Percentiles rank a stretch among this genome's conserved stretches.
phyloP scores from a whole-genome alignment of 2,113 vertebrate genomes.

The Mugil cephalus region DNA sequence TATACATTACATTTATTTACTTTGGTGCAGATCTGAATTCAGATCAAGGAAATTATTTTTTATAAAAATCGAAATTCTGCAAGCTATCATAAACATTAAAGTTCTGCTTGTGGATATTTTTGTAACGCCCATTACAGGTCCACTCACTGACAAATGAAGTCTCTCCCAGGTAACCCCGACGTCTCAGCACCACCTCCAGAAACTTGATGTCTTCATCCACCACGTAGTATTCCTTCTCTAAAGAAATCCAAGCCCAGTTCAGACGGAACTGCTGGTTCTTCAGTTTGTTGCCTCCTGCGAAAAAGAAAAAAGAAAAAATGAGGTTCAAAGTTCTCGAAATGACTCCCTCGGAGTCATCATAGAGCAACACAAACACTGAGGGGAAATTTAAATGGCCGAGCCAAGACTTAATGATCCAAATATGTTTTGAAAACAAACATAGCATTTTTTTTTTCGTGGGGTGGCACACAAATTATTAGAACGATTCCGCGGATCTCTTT shows the following conservation, averaged over 20 bases:
- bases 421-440: conserved; percentile 5
- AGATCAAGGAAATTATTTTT: not conserved
- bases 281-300: conserved; percentile 93
- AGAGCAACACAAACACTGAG: not conserved
- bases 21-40: not conserved
- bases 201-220: conserved; percentile 93
- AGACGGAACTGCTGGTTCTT: conserved; percentile 92
- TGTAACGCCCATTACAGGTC: not conserved
- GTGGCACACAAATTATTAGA: conserved; percentile 11
- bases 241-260: conserved; percentile 97
- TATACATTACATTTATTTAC: not conserved
- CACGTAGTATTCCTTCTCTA: conserved; percentile 91
- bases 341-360: not conserved
- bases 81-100: too few species aligned
- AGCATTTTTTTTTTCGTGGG: conserved; percentile 20
- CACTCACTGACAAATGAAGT: conserved; percentile 96
- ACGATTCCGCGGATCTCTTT: conserved; percentile 40
- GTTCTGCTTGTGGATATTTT: too few species aligned
- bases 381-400: not conserved
- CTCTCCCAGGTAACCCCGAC: conserved; percentile 95
- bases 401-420: not conserved
- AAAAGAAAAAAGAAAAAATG: conserved; percentile 55
- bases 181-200: conserved; percentile 90
- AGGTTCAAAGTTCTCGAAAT: not conserved
- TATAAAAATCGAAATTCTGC: too few species aligned